Percentiles rank a stretch among this genome's conserved stretches.
These are phyloP conservation scores for Noctuana brunneofusca DNA, from an alignment of 2,888 invertebrate species.

Conservation along the genomic window DNA sequence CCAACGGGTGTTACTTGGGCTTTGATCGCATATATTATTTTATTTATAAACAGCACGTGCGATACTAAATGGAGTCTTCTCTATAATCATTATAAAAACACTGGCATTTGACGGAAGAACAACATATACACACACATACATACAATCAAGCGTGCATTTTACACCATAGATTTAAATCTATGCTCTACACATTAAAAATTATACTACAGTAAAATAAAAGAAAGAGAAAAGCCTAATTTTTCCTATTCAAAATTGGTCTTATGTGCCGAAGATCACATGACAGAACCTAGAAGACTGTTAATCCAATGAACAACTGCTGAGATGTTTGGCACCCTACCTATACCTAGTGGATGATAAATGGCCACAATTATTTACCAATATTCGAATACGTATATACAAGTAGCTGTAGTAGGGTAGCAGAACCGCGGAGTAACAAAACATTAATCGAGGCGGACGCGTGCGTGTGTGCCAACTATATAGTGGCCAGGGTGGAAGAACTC, in stretches of 20 bases:
- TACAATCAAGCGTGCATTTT: neutral
- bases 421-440: conserved; percentile 61
- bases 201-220: neutral
- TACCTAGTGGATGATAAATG: conserved; percentile 55
- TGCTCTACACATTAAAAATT: neutral
- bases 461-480: conserved; percentile 56
- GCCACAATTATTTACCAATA: conserved; percentile 57
- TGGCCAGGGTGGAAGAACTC: conserved; percentile 52
- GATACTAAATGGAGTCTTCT: neutral
- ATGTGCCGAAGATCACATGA: conserved; percentile 39
- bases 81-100: neutral
- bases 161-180: neutral
- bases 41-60: conserved; percentile 39
- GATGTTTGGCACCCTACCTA: conserved; percentile 53
- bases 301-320: conserved; percentile 49
- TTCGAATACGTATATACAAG: conserved; percentile 47
- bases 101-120: neutral
- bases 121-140: neutral
- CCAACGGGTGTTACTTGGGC: conserved; percentile 40
- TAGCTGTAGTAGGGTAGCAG: conserved; percentile 56
- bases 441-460: conserved; percentile 60
- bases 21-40: conserved; percentile 38
- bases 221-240: neutral
- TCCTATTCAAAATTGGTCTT: conserved; percentile 7
- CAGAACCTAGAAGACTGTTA: conserved; percentile 42